Conservation (phyloP, 1,140 invertebrate genomes). For the Drosophila paulistorum region DNA sequence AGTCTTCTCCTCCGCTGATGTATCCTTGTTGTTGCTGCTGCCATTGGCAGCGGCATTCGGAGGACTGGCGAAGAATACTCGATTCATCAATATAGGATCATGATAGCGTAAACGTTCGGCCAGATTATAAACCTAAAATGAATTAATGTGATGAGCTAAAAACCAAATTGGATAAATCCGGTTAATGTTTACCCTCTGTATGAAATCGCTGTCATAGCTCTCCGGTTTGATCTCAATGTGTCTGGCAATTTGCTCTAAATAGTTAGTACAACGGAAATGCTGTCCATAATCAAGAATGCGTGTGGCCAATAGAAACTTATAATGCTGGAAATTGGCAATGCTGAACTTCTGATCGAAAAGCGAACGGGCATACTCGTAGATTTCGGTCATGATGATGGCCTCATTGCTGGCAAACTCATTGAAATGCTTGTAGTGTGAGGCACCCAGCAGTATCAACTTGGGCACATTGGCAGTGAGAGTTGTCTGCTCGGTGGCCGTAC, state of each 20-base stretch:
- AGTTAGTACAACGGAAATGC: constrained; percentile 89
- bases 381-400: constrained; percentile 96
- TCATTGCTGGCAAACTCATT: constrained; percentile 90
- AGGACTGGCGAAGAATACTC: constrained; percentile 69
- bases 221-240: constrained; percentile 86
- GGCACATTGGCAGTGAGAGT: constrained; percentile 69
- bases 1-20: constrained; percentile 82
- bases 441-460: constrained; percentile 92
- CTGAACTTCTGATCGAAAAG: constrained; percentile 90
- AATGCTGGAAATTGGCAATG: constrained; percentile 89
- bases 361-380: constrained; percentile 96
- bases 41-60: constrained; percentile 63
- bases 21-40: constrained; percentile 56
- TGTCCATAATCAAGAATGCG: constrained; percentile 91
- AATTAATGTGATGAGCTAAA: background rate
- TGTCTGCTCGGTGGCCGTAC: constrained; percentile 66
- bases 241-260: constrained; percentile 91
- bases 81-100: constrained; percentile 86
- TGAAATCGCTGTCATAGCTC: constrained; percentile 85
- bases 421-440: constrained; percentile 86
- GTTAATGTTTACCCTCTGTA: constrained; percentile 84
- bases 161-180: background rate
- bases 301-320: constrained; percentile 89
- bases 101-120: constrained; percentile 88
- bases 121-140: constrained; percentile 62